phyloP scores from a whole-genome alignment of 1,140 invertebrate genomes.

The Rhagoletis pomonella region DNA sequence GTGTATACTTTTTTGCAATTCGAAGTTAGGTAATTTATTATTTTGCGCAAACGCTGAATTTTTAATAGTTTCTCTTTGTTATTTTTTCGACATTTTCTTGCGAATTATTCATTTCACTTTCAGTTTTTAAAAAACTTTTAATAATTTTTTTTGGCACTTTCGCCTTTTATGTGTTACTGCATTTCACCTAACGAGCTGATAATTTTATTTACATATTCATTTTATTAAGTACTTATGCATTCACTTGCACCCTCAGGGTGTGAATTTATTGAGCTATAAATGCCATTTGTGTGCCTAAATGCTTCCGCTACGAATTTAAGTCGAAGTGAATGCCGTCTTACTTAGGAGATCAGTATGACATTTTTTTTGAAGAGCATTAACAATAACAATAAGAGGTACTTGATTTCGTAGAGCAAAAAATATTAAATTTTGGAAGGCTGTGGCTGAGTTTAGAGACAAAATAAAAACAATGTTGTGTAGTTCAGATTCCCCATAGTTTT shows the following conservation, averaged over 20 bases:
- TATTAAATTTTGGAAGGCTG: no score
- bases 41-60: no score
- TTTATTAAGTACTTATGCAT: neutral
- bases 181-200: neutral
- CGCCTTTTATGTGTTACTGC: neutral
- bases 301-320: neutral
- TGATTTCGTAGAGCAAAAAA: no score
- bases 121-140: neutral
- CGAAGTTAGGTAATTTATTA: no score
- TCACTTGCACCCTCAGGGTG: neutral
- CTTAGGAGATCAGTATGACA: no score
- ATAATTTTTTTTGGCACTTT: neutral
- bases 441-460: no score
- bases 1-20: no score
- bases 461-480: no score
- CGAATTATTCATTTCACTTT: slow-evolving; percentile 15
- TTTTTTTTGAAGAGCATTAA: no score
- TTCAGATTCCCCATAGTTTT: no score
- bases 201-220: neutral
- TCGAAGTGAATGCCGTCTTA: neutral
- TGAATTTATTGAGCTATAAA: slow-evolving; percentile 12
- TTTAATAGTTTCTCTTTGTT: no score
- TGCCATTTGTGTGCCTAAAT: neutral
- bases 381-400: no score
- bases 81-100: neutral